These are phyloP conservation scores for Palythoa grandiflora DNA, from an alignment of 92 coral and sea anemone genomes.

Conservation along the genomic window DNA sequence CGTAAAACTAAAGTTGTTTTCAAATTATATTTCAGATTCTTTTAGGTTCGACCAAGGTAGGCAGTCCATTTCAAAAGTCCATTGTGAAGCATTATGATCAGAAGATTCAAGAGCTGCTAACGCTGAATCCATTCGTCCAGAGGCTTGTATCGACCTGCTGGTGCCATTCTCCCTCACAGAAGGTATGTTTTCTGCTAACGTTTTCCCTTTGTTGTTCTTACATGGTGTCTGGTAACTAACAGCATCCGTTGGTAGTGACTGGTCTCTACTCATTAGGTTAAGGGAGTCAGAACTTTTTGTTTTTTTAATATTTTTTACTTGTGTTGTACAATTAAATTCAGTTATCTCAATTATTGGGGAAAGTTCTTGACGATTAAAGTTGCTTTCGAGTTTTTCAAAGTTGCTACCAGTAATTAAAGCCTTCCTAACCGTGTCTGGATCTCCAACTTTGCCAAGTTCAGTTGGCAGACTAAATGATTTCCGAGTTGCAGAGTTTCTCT, in stretches of 20 bases:
- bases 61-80: not conserved
- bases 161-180: not conserved
- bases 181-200: too few species aligned
- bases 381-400: not conserved
- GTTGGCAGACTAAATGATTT: slow-evolving; percentile 30
- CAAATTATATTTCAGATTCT: not conserved
- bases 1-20: not conserved
- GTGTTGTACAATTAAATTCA: not conserved
- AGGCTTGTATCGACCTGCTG: not conserved
- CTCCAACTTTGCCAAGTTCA: not conserved
- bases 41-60: slow-evolving; percentile 22
- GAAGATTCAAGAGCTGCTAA: not conserved
- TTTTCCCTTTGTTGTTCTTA: not conserved
- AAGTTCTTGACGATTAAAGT: not conserved
- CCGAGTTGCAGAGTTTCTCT: slow-evolving; percentile 12
- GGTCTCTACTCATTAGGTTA: not conserved
- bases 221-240: not conserved
- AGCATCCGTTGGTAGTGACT: not conserved
- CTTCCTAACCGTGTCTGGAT: not conserved
- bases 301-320: not conserved
- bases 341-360: slow-evolving; percentile 7
- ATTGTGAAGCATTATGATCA: not conserved
- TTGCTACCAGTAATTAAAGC: slow-evolving; percentile 5
- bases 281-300: not conserved
- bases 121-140: not conserved